Percentiles rank a stretch among this genome's conserved stretches.
Evolutionary conservation across 2,888 invertebrate genomes (phyloP).

Genomic region (Eudemis profundana): DNA sequence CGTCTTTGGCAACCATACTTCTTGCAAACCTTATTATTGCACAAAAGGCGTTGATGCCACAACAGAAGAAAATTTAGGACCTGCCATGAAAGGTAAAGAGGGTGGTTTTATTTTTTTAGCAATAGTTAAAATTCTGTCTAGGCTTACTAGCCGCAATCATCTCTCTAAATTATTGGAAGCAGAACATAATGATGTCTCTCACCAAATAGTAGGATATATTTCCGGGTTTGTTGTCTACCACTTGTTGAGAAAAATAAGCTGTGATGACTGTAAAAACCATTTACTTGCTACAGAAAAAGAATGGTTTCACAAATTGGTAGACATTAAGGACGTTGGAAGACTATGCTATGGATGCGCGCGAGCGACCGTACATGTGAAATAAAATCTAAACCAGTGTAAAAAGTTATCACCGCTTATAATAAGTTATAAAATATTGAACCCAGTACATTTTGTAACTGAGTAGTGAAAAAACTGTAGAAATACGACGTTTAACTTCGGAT

Average conservation of each 20-base stretch:
- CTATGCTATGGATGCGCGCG: constrained; percentile 7
- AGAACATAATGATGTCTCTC: not conserved
- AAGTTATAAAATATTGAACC: no score
- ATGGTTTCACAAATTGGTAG: constrained; percentile 6
- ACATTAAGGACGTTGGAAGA: constrained; percentile 6
- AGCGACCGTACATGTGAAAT: no score
- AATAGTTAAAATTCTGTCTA: constrained; percentile 4
- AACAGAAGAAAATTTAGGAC: constrained; percentile 6
- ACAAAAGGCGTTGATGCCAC: no score
- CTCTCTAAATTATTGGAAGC: not conserved
- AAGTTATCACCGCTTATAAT: no score
- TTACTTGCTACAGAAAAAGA: constrained; percentile 3
- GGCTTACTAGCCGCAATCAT: not conserved
- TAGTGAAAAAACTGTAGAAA: no score
- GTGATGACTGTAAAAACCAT: constrained; percentile 6
- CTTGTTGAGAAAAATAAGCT: not conserved
- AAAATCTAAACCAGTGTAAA: no score
- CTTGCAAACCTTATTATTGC: constrained; percentile 19
- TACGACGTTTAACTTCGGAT: no score
- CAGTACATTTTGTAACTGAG: no score
- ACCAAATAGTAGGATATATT: constrained; percentile 2
- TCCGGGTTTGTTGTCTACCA: constrained; percentile 7
- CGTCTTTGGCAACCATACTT: constrained; percentile 19
- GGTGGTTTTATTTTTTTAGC: not conserved
- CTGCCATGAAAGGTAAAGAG: constrained; percentile 11